Evolutionary conservation across 2,888 invertebrate species (phyloP).

Genomic region (Synergus umbraculus): DNA sequence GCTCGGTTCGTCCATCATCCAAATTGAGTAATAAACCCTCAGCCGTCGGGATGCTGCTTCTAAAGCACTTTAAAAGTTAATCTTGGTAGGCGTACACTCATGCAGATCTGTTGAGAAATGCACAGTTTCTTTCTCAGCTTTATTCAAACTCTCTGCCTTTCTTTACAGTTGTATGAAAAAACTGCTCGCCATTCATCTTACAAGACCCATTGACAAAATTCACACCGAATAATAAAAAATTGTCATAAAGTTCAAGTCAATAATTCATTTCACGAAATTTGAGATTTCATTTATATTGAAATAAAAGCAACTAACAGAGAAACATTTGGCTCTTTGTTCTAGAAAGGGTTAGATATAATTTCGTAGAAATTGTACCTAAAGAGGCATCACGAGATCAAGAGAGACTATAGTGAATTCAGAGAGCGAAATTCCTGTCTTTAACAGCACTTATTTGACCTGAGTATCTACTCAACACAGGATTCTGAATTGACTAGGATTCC

Average conservation of each 20-base stretch:
- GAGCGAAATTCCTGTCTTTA: constrained; percentile 5
- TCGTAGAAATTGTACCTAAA: neutral
- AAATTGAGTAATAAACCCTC: constrained; percentile 72
- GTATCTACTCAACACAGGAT: neutral
- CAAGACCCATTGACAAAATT: neutral
- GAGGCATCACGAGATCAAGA: neutral
- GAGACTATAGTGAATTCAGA: neutral
- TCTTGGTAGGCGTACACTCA: constrained; percentile 50
- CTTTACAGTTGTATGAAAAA: neutral
- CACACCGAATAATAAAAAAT: neutral
- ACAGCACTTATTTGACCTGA: neutral
- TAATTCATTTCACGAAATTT: neutral
- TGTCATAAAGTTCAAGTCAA: neutral
- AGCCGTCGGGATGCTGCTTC: constrained; percentile 54
- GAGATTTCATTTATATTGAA: too few species aligned
- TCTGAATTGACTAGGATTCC: constrained; percentile 3
- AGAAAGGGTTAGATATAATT: neutral
- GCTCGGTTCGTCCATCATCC: constrained; percentile 68
- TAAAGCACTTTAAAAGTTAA: constrained; percentile 70
- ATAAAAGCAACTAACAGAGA: too few species aligned
- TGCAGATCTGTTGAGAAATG: constrained; percentile 38
- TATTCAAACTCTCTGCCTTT: neutral
- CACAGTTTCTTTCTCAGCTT: constrained; percentile 43
- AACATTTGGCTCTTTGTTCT: neutral
- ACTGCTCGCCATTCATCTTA: neutral